phyloP scores from a whole-genome alignment of 2,888 invertebrate genomes.

The Megastigmus dorsalis region DNA sequence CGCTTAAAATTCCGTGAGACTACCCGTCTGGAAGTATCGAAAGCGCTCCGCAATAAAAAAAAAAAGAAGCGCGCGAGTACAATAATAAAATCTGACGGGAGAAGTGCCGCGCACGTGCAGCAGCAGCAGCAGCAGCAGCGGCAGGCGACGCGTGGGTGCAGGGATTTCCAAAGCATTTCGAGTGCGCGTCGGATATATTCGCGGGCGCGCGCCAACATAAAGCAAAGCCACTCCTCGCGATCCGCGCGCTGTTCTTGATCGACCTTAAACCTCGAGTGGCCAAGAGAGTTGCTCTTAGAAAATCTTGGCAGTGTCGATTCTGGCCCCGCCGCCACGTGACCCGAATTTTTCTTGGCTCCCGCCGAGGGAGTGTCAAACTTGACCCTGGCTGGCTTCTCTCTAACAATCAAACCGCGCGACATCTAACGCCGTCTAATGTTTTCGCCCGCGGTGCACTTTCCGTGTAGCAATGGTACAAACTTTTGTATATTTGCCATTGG shows the following conservation, averaged over 20 bases:
- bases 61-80: background rate
- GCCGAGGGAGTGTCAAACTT: slow-evolving; percentile 58
- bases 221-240: slow-evolving; percentile 20
- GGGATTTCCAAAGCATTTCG: background rate
- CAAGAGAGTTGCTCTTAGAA: slow-evolving; percentile 52
- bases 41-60: background rate
- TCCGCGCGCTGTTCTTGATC: slow-evolving; percentile 50
- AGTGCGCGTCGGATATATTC: background rate
- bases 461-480: no score
- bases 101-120: no score
- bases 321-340: slow-evolving; percentile 56
- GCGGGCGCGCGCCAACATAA: slow-evolving; percentile 7
- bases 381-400: slow-evolving; percentile 58
- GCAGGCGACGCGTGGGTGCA: background rate
- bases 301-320: slow-evolving; percentile 59
- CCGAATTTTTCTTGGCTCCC: slow-evolving; percentile 58
- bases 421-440: background rate
- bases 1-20: background rate
- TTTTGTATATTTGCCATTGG: no score
- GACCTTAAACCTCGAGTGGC: slow-evolving; percentile 59
- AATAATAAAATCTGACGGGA: no score
- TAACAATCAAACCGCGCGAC: slow-evolving; percentile 14
- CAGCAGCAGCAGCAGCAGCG: no score
- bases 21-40: background rate
- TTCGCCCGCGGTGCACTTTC: no score